Evolutionary conservation across 2,113 vertebrate species (phyloP), one percentile per base, ranked within the genome.

Genomic region (Chlamydotis undulata): DNA sequence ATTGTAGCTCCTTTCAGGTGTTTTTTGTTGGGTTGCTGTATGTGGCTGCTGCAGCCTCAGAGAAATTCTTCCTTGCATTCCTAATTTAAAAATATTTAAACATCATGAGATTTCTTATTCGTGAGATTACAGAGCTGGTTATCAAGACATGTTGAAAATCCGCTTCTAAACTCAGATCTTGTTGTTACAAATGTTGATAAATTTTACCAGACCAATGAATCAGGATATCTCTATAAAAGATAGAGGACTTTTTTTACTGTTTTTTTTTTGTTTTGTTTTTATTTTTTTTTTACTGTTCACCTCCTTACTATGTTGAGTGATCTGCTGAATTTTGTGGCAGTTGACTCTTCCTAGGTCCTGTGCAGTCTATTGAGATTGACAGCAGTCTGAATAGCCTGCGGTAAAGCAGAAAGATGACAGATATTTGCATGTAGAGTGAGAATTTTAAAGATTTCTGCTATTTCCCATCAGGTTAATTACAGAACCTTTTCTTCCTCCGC

Each of bases 91-190:
- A 65, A 64, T 45, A 33, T 31, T 87, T 81, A 31, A 39, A n/a
- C 4, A 1, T n/a, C 2, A 0, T 31, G 31, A 43, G 17, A 21
- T 81, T 82, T 89, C 65, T 56, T 78, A 37, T 50, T 31, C 0
- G 0, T 61, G 61, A 56, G 11, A 41, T 47, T 69, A 60, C 26
- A 2, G 3, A 68, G 65, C 43, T 77, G 45, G 13, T 56, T 50
- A 74, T 52, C 57, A 56, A 79, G 43, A 28, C 2, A 0, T 11
- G 6, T 65, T 68, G 65, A 56, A 94, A 76, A 81, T 71, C 26
- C 71, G 35, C 47, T 87, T 83, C 49, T 65, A 82, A 65, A 65
- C 31, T 26, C 75, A 41, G 19, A 14, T 64, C 18, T 33, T 65
- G 4, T 73, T 43, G n/a, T 70, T 71, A 35, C 7, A 29, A 39